These are phyloP conservation scores for Engraulis encrasicolus DNA, from an alignment of 2,113 vertebrate genomes.

Conservation along the genomic window DNA sequence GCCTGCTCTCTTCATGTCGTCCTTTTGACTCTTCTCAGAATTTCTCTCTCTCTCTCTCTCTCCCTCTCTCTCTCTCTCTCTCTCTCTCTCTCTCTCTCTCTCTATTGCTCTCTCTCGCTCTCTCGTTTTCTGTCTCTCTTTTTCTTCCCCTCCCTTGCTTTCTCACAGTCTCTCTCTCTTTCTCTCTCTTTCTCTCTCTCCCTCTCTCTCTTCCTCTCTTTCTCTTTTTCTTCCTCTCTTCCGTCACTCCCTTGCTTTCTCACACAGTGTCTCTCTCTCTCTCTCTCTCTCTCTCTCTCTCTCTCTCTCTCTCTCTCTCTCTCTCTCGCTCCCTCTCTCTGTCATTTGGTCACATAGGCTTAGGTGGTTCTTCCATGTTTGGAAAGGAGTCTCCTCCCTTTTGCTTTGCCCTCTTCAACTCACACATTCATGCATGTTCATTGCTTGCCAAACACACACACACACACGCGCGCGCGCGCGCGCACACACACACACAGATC, in stretches of 20 bases:
- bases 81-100: no score
- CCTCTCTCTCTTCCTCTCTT: conserved; percentile 9
- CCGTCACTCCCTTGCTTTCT: no score
- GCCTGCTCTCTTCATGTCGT: neutral
- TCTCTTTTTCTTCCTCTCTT: no score
- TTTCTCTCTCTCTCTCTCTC: no score
- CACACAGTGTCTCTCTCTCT: no score
- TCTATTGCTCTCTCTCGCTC: neutral
- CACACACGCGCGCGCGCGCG: neutral
- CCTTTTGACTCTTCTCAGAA: neutral
- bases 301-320: no score
- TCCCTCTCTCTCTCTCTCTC: conserved; percentile 1
- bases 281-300: no score
- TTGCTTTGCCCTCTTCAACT: neutral
- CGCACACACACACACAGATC: neutral
- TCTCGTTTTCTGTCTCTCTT: neutral
- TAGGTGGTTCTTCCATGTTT: neutral
- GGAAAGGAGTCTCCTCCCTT: neutral
- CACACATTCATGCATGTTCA: neutral
- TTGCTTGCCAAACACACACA: neutral
- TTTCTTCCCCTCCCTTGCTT: neutral
- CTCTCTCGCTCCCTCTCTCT: no score
- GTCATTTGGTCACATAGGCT: conserved; percentile 35
- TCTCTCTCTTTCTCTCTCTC: conserved; percentile 44
- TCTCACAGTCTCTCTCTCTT: conserved; percentile 24